Evolutionary conservation across 2,113 vertebrate genomes (phyloP).

Genomic region (Channa argus): DNA sequence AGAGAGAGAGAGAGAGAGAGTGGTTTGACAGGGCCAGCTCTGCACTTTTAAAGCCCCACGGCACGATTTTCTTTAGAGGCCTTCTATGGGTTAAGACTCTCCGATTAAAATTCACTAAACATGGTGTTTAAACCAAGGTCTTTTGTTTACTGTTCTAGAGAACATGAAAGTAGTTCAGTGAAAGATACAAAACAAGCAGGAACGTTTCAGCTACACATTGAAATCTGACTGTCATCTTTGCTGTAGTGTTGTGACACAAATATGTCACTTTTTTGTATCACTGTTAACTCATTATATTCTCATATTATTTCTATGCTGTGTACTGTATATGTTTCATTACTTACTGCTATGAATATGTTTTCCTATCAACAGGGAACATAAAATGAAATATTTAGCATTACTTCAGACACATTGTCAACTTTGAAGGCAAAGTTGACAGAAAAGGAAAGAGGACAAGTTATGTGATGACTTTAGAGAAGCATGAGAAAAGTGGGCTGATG

Average conservation of each 20-base stretch:
- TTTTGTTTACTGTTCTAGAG: neutral
- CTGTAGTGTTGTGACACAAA: conserved; percentile 13
- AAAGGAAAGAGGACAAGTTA: too few species aligned
- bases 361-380: neutral
- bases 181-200: conserved; percentile 10
- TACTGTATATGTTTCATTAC: too few species aligned
- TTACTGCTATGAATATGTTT: neutral
- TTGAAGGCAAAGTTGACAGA: too few species aligned
- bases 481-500: too few species aligned
- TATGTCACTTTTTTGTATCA: neutral
- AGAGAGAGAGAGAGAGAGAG: conserved; percentile 1
- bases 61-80: conserved; percentile 15
- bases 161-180: neutral
- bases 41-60: conserved; percentile 13
- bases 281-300: neutral
- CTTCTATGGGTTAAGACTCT: conserved; percentile 13
- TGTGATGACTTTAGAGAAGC: too few species aligned
- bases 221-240: neutral
- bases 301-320: neutral
- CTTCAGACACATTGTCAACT: too few species aligned
- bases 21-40: conserved; percentile 29
- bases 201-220: neutral
- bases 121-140: neutral
- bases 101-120: neutral
- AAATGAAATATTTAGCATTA: too few species aligned